These are phyloP conservation scores for Hylyphantes graminicola DNA, from an alignment of 1,140 invertebrate genomes.

Conservation along the genomic window DNA sequence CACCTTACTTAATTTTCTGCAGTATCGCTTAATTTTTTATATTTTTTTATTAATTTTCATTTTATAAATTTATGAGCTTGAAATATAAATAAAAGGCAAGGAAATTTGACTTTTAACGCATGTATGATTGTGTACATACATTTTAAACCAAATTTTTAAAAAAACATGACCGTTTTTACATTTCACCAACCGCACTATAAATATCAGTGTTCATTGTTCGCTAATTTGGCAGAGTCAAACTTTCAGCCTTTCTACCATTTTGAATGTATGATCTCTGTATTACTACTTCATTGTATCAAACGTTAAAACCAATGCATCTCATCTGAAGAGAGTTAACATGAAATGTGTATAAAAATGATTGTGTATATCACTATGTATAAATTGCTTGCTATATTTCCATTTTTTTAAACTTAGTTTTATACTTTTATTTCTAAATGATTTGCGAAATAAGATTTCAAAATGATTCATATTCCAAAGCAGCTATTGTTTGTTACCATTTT, in stretches of 20 bases:
- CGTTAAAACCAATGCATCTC: background rate
- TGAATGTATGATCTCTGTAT: background rate
- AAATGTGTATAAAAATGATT: too few species aligned
- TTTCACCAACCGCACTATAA: slow-evolving; percentile 14
- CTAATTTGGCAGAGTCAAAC: slow-evolving; percentile 20
- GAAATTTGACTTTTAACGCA: slow-evolving; percentile 37
- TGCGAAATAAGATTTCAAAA: too few species aligned
- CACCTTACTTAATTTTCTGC: slow-evolving; percentile 10
- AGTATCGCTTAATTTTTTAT: slow-evolving; percentile 14
- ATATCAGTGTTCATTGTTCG: background rate
- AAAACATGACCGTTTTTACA: background rate
- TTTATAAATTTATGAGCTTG: slow-evolving; percentile 56
- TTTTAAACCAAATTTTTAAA: background rate
- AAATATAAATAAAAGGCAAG: slow-evolving; percentile 35
- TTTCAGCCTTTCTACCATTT: slow-evolving; percentile 19
- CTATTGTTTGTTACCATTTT: too few species aligned
- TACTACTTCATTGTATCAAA: background rate
- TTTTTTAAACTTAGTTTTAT: too few species aligned
- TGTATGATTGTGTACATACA: slow-evolving; percentile 43
- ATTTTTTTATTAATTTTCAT: too few species aligned
- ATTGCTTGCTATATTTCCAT: too few species aligned
- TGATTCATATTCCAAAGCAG: too few species aligned
- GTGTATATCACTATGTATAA: too few species aligned
- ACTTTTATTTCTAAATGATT: too few species aligned
- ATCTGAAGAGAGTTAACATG: too few species aligned